Percentiles rank a stretch among this genome's conserved stretches.
These are phyloP conservation scores for Lanius ludovicianus DNA, from an alignment of 2,113 vertebrate species.

Conservation along the genomic window DNA sequence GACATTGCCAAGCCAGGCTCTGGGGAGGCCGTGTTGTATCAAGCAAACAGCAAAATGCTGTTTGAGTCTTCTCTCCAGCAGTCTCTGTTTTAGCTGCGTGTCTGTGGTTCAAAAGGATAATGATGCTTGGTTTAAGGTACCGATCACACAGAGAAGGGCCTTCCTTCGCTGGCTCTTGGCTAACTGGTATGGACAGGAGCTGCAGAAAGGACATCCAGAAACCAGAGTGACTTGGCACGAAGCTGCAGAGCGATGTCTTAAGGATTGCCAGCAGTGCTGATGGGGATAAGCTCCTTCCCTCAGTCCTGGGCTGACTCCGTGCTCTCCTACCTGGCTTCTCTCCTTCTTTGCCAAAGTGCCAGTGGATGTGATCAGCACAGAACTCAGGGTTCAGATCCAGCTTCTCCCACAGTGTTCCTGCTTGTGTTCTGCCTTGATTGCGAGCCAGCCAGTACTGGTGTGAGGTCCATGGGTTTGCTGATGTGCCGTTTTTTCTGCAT, in stretches of 20 bases:
- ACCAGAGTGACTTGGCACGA: not conserved
- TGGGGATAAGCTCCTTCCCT: not conserved
- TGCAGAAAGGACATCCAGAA: not conserved
- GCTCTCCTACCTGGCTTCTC: not conserved
- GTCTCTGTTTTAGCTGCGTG: accelerated
- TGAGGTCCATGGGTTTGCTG: not conserved
- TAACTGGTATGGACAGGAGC: accelerated
- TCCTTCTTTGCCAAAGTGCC: not conserved
- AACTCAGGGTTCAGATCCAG: accelerated
- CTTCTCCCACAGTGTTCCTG: accelerated
- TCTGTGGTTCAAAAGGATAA: not conserved
- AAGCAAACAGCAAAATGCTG: not conserved
- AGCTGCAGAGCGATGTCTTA: not conserved
- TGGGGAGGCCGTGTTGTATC: not conserved
- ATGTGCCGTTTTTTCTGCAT: not conserved
- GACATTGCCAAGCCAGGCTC: accelerated
- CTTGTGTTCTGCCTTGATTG: not conserved
- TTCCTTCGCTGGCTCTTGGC: not conserved
- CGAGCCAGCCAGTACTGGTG: not conserved
- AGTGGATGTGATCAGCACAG: not conserved
- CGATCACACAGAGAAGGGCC: not conserved
- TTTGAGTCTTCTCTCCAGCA: not conserved
- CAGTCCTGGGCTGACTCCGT: accelerated
- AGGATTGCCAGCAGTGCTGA: not conserved
- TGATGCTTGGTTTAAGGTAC: not conserved